Conservation (phyloP, 2,797 vertebrate genomes). For the Paedocypris micromegethes region DNA sequence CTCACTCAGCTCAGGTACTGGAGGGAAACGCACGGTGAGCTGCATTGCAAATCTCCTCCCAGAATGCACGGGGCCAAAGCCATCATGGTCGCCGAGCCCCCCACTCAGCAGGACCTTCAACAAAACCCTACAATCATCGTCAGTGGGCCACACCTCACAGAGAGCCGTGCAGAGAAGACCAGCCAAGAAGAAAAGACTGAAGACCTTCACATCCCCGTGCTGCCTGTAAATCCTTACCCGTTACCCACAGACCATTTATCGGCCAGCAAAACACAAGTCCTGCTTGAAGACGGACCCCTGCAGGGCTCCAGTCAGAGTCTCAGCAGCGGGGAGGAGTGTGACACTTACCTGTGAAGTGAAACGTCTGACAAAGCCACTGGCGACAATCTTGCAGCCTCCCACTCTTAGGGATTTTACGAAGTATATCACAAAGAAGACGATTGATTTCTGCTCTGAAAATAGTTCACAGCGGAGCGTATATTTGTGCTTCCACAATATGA, state of each 20-base stretch:
- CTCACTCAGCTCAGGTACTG: slow-evolving; percentile 83
- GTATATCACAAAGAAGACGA: no score
- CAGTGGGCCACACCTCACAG: slow-evolving; percentile 41
- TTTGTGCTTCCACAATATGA: no score
- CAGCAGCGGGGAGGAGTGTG: slow-evolving; percentile 83
- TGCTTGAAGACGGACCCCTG: slow-evolving; percentile 41
- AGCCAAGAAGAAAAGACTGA: slow-evolving; percentile 24
- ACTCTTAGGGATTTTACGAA: no score
- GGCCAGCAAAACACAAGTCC: slow-evolving; percentile 26
- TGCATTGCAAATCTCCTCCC: slow-evolving; percentile 80
- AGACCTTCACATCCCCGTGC: slow-evolving; percentile 34
- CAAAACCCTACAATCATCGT: slow-evolving; percentile 84
- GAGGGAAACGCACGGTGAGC: slow-evolving; percentile 83
- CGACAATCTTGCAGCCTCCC: no score
- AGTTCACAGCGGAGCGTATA: no score
- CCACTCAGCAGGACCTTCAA: slow-evolving; percentile 71
- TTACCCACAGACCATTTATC: slow-evolving; percentile 26
- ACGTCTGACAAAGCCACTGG: no score
- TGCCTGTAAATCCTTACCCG: slow-evolving; percentile 42
- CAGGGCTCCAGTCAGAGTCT: slow-evolving; percentile 80
- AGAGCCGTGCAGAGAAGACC: background rate
- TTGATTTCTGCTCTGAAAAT: no score
- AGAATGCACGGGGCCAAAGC: slow-evolving; percentile 93
- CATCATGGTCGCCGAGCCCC: slow-evolving; percentile 83
- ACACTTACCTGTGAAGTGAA: slow-evolving; percentile 86